These are phyloP conservation scores for Napeogenes inachia DNA, from an alignment of 2,888 invertebrate species.

Conservation along the genomic window DNA sequence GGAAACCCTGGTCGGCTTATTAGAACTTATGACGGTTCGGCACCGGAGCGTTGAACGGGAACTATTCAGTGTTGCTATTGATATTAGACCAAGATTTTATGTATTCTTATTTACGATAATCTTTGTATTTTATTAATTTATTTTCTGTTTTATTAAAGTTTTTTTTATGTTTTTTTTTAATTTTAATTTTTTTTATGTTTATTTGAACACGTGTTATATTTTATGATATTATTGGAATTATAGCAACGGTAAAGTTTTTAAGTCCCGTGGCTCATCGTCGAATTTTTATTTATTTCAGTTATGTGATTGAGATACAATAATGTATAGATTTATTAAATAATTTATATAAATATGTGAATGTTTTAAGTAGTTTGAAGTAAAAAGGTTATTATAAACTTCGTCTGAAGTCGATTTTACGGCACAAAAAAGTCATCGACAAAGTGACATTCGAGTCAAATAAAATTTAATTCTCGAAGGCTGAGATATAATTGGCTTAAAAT, in stretches of 20 bases:
- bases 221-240: too few species aligned
- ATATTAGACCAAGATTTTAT: conserved; percentile 11
- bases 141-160: neutral
- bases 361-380: too few species aligned
- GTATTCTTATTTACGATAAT: conserved; percentile 10
- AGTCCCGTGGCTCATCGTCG: too few species aligned
- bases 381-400: conserved; percentile 1
- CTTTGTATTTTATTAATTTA: conserved; percentile 12
- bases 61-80: conserved; percentile 27
- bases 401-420: neutral
- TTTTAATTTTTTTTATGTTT: too few species aligned
- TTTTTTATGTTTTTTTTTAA: conserved; percentile 5
- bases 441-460: conserved; percentile 3
- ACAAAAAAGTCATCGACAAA: neutral
- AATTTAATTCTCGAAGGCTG: conserved; percentile 19
- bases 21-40: conserved; percentile 61
- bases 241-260: too few species aligned
- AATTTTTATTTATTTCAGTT: too few species aligned
- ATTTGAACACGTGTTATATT: too few species aligned
- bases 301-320: too few species aligned
- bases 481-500: neutral
- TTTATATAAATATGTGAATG: too few species aligned
- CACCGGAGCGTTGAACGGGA: conserved; percentile 37
- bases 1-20: conserved; percentile 76
- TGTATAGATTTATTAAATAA: too few species aligned